A percentile compares a stretch with the other conserved stretches of the same genome.
Evolutionary conservation across 2,888 invertebrate species (phyloP).

Genomic region (Mantis religiosa): DNA sequence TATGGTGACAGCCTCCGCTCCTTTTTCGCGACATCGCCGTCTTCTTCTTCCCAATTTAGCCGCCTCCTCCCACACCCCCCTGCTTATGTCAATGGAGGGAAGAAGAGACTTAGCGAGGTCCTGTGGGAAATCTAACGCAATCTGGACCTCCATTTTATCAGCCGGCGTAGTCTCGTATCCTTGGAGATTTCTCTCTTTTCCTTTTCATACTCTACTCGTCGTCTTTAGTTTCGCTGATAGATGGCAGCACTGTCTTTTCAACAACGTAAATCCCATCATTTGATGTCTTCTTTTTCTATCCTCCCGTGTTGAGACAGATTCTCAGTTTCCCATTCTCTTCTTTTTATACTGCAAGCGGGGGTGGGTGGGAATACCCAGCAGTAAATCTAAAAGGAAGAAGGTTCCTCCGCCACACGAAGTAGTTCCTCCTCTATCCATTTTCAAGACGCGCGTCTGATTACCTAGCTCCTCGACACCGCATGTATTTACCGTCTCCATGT

Average conservation of each 20-base stretch:
- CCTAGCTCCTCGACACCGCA: too few relatives aligned
- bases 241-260: constrained; percentile 4
- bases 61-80: background rate
- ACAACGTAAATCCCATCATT: constrained; percentile 22
- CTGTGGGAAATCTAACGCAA: constrained; percentile 31
- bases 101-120: constrained; percentile 17
- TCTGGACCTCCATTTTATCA: constrained; percentile 30
- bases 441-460: background rate
- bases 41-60: background rate
- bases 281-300: constrained; percentile 8
- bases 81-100: constrained; percentile 26
- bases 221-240: background rate
- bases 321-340: background rate
- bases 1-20: background rate
- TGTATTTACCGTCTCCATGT: too few relatives aligned
- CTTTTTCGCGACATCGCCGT: background rate
- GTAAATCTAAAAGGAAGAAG: background rate
- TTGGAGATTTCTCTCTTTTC: constrained; percentile 6
- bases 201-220: background rate
- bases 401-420: background rate
- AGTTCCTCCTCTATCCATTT: background rate
- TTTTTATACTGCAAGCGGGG: background rate
- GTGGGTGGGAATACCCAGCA: background rate
- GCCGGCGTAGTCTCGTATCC: background rate
- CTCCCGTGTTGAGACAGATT: background rate